Evolutionary conservation across 2,888 invertebrate species (phyloP), one percentile per base, ranked within the genome.

Genomic region (Yponomeuta evonymella): DNA sequence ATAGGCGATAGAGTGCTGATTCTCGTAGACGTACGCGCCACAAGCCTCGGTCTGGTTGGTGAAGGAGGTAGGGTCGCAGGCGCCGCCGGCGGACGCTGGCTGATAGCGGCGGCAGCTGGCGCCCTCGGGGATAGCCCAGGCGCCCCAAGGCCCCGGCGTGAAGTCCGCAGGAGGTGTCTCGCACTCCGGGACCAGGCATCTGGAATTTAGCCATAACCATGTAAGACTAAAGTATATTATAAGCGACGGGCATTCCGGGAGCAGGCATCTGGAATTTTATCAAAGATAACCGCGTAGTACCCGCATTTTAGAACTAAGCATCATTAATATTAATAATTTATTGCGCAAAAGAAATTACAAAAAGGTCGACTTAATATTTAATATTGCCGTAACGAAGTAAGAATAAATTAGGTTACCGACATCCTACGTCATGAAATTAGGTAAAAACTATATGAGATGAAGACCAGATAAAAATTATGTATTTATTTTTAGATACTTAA

Each of bases 151-250:
- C 65, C 81, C 79, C 1, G 87, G 75, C 30, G 71, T 73, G 74
- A 79, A 83, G 72, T 76, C 72, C 1, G 83, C 81, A 0, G 89
- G 85, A 8, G 75, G 70, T 0, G 79, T 73, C 74, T 92, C 92
- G 79, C 92, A 92, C 78, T 90, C 86, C 71, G 92, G 90, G 1
- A 93, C 89, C 66, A 75, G 73, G 75, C 92, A 93, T 79, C 93
- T 93, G 82, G 23, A 68, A 68, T 48, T n/a, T 12, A 4, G 12
- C 51, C 12, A 58, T 5, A 58, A 58, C 51, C 12, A 58, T 33
- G 33, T 33, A 33, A 33, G 3, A 23, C 23, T 23, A 23, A 23
- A 23, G 23, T 23, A 23, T 23, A 23, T 23, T 23, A 33, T 33
- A 33, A 33, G 33, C 33, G 33, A 5, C 33, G 5, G 33, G 79